Percentiles rank a stretch among this genome's conserved stretches.
Evolutionary conservation across 2,888 invertebrate genomes (phyloP).

Genomic region (Choristoneura rosaceana): DNA sequence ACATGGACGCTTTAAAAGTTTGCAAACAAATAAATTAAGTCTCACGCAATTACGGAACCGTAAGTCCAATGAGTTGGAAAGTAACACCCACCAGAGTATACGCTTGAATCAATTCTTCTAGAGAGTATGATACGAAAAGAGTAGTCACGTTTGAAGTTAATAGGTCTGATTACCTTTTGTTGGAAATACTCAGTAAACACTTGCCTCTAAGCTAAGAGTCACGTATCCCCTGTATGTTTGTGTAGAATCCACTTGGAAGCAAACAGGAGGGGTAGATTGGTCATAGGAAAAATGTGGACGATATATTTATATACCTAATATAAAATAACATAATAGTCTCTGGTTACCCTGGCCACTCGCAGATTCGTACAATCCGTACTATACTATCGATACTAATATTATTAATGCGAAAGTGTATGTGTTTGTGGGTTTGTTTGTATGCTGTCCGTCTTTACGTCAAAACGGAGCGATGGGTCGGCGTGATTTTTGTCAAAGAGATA

Average conservation of each 20-base stretch:
- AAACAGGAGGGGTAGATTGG: conserved; percentile 3
- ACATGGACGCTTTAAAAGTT: neutral
- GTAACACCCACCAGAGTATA: neutral
- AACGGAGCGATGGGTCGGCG: too few relatives aligned
- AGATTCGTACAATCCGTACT: too few relatives aligned
- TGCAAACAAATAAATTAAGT: conserved; percentile 7
- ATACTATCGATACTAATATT: too few relatives aligned
- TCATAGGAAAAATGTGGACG: neutral
- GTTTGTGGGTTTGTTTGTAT: too few relatives aligned
- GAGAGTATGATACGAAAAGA: conserved; percentile 11
- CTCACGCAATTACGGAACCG: neutral
- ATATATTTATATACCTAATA: too few relatives aligned
- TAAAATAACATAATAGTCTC: neutral
- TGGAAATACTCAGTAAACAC: conserved; percentile 29
- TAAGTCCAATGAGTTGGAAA: neutral
- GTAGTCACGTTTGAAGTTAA: conserved; percentile 37
- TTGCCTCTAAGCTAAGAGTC: conserved; percentile 25
- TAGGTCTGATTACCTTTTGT: conserved; percentile 30
- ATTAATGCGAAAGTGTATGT: too few relatives aligned
- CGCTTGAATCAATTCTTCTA: neutral
- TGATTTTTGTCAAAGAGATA: too few relatives aligned
- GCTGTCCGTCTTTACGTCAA: too few relatives aligned
- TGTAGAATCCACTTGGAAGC: conserved; percentile 21
- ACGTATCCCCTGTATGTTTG: conserved; percentile 28
- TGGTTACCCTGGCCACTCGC: neutral